Conservation (phyloP, 1,140 invertebrate genomes). For the Rhizoglyphus robini region DNA sequence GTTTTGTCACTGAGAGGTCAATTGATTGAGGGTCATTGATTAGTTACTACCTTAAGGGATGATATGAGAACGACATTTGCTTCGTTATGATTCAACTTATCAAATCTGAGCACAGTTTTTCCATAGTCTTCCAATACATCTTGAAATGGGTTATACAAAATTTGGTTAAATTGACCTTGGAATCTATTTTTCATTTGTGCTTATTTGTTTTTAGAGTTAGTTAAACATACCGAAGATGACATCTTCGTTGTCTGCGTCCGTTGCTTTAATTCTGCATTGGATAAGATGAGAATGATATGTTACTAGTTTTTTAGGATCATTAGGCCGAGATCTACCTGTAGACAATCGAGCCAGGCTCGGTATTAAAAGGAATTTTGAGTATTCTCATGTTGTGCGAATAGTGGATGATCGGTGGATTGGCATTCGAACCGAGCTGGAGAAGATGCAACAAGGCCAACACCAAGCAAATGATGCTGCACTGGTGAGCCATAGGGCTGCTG, state of each 20-base stretch:
- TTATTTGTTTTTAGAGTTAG: neutral
- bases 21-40: neutral
- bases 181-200: too few relatives aligned
- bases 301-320: slow-evolving; percentile 38
- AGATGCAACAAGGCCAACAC: neutral
- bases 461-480: too few relatives aligned
- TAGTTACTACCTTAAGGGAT: slow-evolving; percentile 17
- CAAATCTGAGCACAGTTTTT: slow-evolving; percentile 24
- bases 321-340: slow-evolving; percentile 45
- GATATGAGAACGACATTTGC: slow-evolving; percentile 27
- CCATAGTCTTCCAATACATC: slow-evolving; percentile 23
- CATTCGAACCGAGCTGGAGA: neutral
- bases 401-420: slow-evolving; percentile 27
- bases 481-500: too few relatives aligned
- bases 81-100: slow-evolving; percentile 24
- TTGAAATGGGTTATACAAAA: neutral
- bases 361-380: slow-evolving; percentile 26
- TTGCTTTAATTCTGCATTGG: slow-evolving; percentile 47
- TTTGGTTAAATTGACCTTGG: too few relatives aligned
- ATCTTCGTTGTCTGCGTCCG: slow-evolving; percentile 63
- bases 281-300: slow-evolving; percentile 47
- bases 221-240: slow-evolving; percentile 21
- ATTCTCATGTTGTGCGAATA: slow-evolving; percentile 30
- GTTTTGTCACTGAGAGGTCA: neutral
- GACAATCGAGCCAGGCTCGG: slow-evolving; percentile 47